Conservation (phyloP, 2,113 vertebrate species). For the Urocolius indicus region DNA sequence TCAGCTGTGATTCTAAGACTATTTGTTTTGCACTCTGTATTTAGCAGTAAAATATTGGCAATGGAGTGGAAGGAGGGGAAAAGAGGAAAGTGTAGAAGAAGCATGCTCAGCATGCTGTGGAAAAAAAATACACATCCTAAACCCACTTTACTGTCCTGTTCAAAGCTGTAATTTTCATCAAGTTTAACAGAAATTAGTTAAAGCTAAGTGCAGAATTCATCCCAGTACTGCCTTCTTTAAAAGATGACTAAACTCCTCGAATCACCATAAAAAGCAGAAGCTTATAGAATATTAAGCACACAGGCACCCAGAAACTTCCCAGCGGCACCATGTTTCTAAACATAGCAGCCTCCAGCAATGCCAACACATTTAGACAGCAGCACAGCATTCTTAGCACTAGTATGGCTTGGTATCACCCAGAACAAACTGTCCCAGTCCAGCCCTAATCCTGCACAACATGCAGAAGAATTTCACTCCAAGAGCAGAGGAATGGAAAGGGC, state of each 20-base stretch:
- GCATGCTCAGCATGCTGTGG: background rate
- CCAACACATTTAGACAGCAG: background rate
- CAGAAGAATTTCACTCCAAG: background rate
- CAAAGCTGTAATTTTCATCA: background rate
- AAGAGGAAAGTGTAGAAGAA: background rate
- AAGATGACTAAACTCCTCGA: background rate
- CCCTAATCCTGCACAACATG: background rate
- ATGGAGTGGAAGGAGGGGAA: background rate
- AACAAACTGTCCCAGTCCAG: accelerated
- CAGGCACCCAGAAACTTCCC: background rate
- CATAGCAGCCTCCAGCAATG: background rate
- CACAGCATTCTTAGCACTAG: background rate
- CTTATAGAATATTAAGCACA: background rate
- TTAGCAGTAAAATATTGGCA: background rate
- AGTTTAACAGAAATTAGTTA: background rate
- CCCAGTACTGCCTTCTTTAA: background rate
- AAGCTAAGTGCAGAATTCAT: background rate
- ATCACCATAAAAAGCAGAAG: background rate
- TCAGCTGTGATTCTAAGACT: background rate
- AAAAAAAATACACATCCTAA: background rate
- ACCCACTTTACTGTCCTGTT: background rate
- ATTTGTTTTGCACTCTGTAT: accelerated
- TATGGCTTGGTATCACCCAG: background rate
- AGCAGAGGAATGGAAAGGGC: background rate
- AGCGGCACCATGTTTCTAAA: background rate